Evolutionary conservation across 2,113 vertebrate genomes (phyloP).

Genomic region (Esox niger): DNA sequence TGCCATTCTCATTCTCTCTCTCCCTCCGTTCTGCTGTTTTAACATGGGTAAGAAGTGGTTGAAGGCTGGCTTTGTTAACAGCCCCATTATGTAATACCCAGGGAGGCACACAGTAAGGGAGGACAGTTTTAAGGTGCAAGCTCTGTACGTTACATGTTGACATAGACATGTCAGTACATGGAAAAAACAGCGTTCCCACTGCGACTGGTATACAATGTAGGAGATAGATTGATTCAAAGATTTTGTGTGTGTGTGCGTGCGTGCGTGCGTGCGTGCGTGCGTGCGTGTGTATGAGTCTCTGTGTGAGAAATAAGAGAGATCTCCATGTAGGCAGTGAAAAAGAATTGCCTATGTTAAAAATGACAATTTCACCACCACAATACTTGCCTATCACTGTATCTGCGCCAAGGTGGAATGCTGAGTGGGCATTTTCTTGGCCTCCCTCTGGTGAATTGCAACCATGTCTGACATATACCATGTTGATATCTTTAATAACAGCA

Average conservation of each 20-base stretch:
- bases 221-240: too few species aligned
- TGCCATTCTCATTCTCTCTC: neutral
- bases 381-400: too few species aligned
- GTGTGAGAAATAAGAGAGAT: neutral
- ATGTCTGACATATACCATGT: neutral
- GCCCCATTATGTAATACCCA: neutral
- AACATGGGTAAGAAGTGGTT: neutral
- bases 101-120: neutral
- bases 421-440: neutral
- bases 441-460: neutral
- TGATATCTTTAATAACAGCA: neutral
- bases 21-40: neutral
- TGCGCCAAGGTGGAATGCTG: neutral
- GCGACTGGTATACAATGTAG: neutral
- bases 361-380: neutral
- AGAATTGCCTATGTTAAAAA: neutral
- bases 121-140: neutral
- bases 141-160: neutral
- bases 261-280: too few species aligned
- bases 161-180: neutral
- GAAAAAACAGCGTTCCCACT: neutral
- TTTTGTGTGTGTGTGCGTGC: too few species aligned
- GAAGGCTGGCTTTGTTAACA: conserved; percentile 3
- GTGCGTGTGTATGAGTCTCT: too few species aligned
- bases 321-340: neutral